These are phyloP conservation scores for Thunnus thynnus DNA, from an alignment of 2,113 vertebrate genomes.

Conservation along the genomic window DNA sequence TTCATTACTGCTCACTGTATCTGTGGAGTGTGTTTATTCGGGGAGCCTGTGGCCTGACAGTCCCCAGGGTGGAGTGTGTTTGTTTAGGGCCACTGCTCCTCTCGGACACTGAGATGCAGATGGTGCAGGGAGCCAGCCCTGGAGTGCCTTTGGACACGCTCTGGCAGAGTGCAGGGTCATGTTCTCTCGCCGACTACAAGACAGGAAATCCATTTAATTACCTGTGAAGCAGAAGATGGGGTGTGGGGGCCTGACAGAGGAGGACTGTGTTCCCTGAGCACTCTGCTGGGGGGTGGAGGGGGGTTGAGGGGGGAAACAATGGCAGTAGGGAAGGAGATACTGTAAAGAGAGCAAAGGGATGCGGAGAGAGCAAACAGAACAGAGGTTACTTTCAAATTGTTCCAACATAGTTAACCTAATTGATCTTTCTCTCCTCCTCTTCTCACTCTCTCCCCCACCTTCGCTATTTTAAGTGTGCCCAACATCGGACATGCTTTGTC, in stretches of 20 bases:
- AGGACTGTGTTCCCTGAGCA: constrained; percentile 90
- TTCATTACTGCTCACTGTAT: constrained; percentile 73
- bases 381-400: constrained; percentile 34
- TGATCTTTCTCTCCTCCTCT: constrained; percentile 28
- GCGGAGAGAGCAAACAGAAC: constrained; percentile 32
- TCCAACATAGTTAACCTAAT: constrained; percentile 37
- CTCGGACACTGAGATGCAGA: constrained; percentile 84
- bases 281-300: constrained; percentile 85
- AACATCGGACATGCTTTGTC: constrained; percentile 25
- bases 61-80: constrained; percentile 82
- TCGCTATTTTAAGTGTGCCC: not conserved
- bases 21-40: constrained; percentile 69
- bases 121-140: constrained; percentile 89
- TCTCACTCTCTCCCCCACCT: constrained; percentile 12
- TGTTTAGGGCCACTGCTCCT: constrained; percentile 82
- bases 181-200: constrained; percentile 96
- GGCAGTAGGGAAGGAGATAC: constrained; percentile 38
- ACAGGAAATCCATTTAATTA: constrained; percentile 99
- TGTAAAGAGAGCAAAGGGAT: constrained; percentile 37
- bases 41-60: constrained; percentile 67
- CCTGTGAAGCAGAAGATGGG: constrained; percentile 97
- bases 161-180: constrained; percentile 93
- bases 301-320: constrained; percentile 6
- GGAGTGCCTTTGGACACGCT: constrained; percentile 90
- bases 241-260: constrained; percentile 92